Percentiles rank a stretch among this genome's conserved stretches.
Evolutionary conservation across 2,797 vertebrate species (phyloP).

Genomic region (Spinibarbus caldwelli): DNA sequence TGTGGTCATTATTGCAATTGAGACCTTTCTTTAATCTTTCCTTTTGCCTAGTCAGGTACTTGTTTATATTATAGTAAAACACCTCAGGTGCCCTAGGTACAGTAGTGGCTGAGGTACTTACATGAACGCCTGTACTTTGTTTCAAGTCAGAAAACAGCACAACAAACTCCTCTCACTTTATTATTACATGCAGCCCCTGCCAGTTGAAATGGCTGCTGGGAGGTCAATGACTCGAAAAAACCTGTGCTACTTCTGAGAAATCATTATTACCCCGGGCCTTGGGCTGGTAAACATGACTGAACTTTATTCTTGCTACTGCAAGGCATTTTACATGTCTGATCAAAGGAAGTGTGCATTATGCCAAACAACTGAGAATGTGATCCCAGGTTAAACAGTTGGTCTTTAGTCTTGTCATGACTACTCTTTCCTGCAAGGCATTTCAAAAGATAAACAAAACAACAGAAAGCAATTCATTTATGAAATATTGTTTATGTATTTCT

Average conservation of each 20-base stretch:
- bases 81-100: background rate
- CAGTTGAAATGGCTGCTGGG: background rate
- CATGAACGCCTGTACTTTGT: background rate
- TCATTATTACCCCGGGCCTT: background rate
- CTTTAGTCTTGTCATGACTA: background rate
- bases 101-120: background rate
- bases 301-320: background rate
- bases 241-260: background rate
- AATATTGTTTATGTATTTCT: background rate
- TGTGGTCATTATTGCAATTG: conserved; percentile 12
- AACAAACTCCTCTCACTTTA: background rate
- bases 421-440: background rate
- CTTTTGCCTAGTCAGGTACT: background rate
- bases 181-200: background rate
- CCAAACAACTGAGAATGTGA: background rate
- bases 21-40: background rate
- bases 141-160: background rate
- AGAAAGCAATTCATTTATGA: background rate
- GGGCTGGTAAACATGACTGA: background rate
- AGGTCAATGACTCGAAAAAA: background rate
- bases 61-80: background rate
- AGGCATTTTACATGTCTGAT: background rate
- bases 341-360: conserved; percentile 8
- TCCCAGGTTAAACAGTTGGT: background rate
- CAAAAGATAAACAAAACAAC: background rate